Conservation (phyloP, 2,797 vertebrate species). For the Syndactyla subalaris region DNA sequence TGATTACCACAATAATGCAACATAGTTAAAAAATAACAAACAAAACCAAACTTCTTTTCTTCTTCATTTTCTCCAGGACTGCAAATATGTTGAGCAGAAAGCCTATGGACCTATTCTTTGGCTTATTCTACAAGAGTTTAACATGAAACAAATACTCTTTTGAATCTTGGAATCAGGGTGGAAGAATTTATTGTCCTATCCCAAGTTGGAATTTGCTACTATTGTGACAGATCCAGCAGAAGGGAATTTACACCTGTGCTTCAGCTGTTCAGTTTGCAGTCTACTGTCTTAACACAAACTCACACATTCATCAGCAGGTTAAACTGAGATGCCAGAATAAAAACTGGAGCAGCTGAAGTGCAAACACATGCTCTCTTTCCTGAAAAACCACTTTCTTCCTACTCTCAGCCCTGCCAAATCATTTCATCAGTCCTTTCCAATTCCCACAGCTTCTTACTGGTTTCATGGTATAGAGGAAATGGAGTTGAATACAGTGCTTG, state of each 20-base stretch:
- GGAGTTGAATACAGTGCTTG: not conserved
- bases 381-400: not conserved
- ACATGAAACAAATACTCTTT: not conserved
- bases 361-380: constrained; percentile 11
- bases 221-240: not conserved
- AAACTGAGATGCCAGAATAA: constrained; percentile 19
- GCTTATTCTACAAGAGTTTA: not conserved
- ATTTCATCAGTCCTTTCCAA: not conserved
- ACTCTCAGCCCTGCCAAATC: not conserved
- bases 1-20: not conserved
- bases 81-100: not conserved
- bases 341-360: constrained; percentile 26
- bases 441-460: not conserved
- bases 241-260: constrained; percentile 12
- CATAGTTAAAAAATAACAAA: too few relatives aligned
- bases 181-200: not conserved
- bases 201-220: not conserved
- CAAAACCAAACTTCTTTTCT: fast-evolving
- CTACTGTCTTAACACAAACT: not conserved
- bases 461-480: not conserved
- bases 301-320: constrained; percentile 15
- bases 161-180: not conserved
- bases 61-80: not conserved
- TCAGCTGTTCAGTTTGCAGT: constrained; percentile 20
- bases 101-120: not conserved